These are phyloP conservation scores for Acanthurus tractus DNA, from an alignment of 2,797 vertebrate species.

Conservation along the genomic window DNA sequence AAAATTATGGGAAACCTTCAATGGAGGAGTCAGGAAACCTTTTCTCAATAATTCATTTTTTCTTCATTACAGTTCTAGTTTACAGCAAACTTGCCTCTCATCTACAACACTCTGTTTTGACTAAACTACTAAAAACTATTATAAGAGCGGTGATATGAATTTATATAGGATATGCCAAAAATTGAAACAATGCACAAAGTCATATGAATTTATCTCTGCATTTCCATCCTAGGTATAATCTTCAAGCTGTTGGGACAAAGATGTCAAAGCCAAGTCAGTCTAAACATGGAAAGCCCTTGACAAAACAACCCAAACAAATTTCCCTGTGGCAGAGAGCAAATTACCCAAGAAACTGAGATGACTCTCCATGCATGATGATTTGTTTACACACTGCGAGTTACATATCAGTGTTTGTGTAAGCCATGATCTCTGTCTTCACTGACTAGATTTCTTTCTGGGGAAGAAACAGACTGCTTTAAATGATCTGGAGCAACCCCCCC, in stretches of 20 bases:
- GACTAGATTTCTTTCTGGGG: conserved; percentile 45
- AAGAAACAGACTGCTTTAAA: conserved; percentile 45
- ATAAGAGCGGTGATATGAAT: not conserved
- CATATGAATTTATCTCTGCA: conserved; percentile 20
- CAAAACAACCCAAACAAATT: conserved; percentile 49
- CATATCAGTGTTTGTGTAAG: conserved; percentile 40
- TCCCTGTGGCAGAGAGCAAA: conserved; percentile 49
- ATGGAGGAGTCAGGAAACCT: not conserved
- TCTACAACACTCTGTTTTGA: conserved; percentile 12
- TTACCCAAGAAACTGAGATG: conserved; percentile 37
- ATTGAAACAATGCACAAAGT: not conserved
- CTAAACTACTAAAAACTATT: not conserved
- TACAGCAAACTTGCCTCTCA: too few relatives aligned
- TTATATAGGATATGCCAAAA: not conserved
- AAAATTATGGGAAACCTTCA: not conserved
- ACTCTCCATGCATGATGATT: conserved; percentile 46
- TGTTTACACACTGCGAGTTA: conserved; percentile 50
- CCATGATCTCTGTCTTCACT: conserved; percentile 27
- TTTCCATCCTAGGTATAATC: conserved; percentile 36
- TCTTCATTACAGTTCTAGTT: too few relatives aligned
- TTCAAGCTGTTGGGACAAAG: conserved; percentile 48
- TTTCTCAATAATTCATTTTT: not conserved
- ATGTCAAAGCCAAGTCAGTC: conserved; percentile 52
- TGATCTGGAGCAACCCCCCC: conserved; percentile 49
- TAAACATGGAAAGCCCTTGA: conserved; percentile 43